Conservation (phyloP, 2,888 invertebrate genomes). For the Lepeophtheirus nordmannii region DNA sequence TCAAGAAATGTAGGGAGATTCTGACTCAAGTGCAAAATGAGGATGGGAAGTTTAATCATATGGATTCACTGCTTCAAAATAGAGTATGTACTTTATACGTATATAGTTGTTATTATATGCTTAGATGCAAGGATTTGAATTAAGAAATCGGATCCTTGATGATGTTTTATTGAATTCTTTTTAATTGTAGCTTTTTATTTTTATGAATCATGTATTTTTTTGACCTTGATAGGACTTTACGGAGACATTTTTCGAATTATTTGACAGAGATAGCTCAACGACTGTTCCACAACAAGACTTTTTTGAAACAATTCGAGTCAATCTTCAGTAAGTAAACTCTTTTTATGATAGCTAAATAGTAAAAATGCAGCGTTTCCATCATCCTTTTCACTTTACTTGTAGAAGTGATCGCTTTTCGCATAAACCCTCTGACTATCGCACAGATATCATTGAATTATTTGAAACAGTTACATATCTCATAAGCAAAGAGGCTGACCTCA, state of each 20-base stretch:
- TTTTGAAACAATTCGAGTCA: slow-evolving; percentile 14
- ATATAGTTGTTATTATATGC: too few relatives aligned
- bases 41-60: neutral
- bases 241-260: slow-evolving; percentile 2
- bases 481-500: slow-evolving; percentile 11
- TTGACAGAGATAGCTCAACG: slow-evolving; percentile 3
- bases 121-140: too few relatives aligned
- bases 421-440: neutral
- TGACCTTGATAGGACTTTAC: slow-evolving; percentile 12
- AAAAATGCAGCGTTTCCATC: too few relatives aligned
- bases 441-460: slow-evolving; percentile 13
- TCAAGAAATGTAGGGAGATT: slow-evolving; percentile 4
- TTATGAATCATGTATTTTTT: neutral
- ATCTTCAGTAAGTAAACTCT: neutral
- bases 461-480: slow-evolving; percentile 22
- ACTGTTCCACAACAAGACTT: slow-evolving; percentile 5
- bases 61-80: slow-evolving; percentile 6
- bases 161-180: too few relatives aligned
- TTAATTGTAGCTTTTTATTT: neutral
- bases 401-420: slow-evolving; percentile 9
- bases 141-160: too few relatives aligned
- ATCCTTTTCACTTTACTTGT: too few relatives aligned
- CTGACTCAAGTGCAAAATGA: neutral
- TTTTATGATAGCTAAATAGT: neutral
- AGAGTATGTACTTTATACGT: neutral